These are phyloP conservation scores for Pungitius pungitius DNA, from an alignment of 2,113 vertebrate genomes.

Conservation along the genomic window DNA sequence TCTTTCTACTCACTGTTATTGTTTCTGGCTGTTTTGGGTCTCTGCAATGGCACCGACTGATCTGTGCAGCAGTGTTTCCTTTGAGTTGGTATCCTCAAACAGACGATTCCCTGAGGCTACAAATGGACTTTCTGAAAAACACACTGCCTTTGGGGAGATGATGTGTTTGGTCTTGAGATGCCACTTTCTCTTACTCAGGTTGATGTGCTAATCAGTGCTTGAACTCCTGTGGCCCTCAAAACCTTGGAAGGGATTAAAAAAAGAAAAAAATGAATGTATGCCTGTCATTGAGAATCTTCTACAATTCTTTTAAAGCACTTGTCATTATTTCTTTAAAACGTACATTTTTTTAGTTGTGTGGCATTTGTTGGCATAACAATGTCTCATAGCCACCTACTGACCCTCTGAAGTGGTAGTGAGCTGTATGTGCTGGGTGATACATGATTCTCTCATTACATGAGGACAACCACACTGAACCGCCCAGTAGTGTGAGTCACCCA, in stretches of 20 bases:
- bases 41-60: constrained; percentile 41
- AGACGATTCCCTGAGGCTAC: constrained; percentile 20
- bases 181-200: not conserved
- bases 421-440: constrained; percentile 44
- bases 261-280: not conserved
- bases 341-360: constrained; percentile 27
- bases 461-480: constrained; percentile 30
- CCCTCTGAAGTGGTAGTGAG: constrained; percentile 29
- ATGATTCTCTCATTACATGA: constrained; percentile 56
- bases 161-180: constrained; percentile 21
- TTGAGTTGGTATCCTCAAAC: constrained; percentile 33
- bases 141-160: constrained; percentile 3
- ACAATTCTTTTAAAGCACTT: not conserved
- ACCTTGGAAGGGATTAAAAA: not conserved
- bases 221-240: not conserved
- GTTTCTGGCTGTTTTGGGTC: constrained; percentile 16
- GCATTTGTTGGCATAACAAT: constrained; percentile 23
- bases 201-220: constrained; percentile 30
- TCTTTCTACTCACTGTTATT: not conserved
- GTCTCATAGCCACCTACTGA: constrained; percentile 22
- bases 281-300: not conserved
- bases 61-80: constrained; percentile 35
- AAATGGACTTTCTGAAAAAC: constrained; percentile 33
- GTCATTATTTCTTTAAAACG: not conserved
- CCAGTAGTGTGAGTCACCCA: constrained; percentile 50